Base-by-base conservation (phyloP, 2,888 invertebrate species). In the Spodoptera exigua region DNA sequence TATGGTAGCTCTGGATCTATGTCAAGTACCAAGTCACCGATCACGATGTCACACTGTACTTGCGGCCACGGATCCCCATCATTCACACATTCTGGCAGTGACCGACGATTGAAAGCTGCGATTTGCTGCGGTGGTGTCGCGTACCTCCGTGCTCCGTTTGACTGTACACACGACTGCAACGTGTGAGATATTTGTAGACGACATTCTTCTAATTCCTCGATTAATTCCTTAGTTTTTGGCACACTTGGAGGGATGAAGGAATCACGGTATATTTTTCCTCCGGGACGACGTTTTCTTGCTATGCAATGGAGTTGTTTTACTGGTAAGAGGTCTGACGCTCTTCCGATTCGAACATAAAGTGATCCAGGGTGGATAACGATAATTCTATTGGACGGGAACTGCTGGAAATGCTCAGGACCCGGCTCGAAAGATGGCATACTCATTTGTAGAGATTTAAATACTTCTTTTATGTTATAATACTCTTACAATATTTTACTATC, bases 311-410 rank as follows among this genome's bases (percentile, higher is more conserved):
- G 94, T 59, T 98, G 95, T 36, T 97, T 97, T 55, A 97, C 95
- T 10, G 99, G 99, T 84, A 97, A 96, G 2, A 98, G 93, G 88
- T 99, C 99, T 0, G 98, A 98, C 1, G 99, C 98, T 77, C 98
- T 93, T 0, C 99, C 99, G 83, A 99, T 97, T 65, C 98, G 95
- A 18, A 99, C 95, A 87, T 98, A 97, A 46, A 97, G 95, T 0
- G 99, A 99, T 7, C 99, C 99, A 16, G 99, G 99, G 85, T 99
- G 99, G 56, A 99, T 98, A n/a, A 99, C 97, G 61, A 99, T 97
- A 40, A 98, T 97, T 62, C 97, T 96, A 79, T 97, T 96, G 0
- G 97, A 96, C 78, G 97, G 96, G 68, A 96, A 95, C 86, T 96
- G 96, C 93, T 96, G 89, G 67, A 94, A 94, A 70, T 89, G 91